phyloP scores from a whole-genome alignment of 2,888 invertebrate species.

The Calliopum simillimum region DNA sequence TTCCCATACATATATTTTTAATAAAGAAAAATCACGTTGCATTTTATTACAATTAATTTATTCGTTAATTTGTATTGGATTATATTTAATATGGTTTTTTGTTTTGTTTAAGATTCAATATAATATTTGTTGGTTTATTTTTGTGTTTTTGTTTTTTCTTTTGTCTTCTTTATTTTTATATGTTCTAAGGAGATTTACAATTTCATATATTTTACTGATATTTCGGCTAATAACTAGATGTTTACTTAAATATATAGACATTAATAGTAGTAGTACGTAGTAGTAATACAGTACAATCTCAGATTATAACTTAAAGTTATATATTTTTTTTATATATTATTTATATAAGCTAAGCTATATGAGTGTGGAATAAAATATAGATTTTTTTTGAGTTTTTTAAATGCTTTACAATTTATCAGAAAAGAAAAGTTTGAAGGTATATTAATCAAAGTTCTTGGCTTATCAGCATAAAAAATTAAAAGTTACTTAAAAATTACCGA shows the following conservation, averaged over 20 bases:
- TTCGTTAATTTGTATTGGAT: conserved; percentile 26
- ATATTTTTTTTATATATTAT: not conserved
- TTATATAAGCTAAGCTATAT: not conserved
- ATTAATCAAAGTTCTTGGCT: not conserved
- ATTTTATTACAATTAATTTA: conserved; percentile 53
- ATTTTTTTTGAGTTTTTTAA: not conserved
- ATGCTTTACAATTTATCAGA: not conserved
- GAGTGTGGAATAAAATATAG: not conserved
- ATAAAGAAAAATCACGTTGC: conserved; percentile 14
- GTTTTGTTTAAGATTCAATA: conserved; percentile 24
- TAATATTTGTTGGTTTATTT: conserved; percentile 37
- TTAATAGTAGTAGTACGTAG: conserved; percentile 9
- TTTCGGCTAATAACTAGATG: conserved; percentile 32
- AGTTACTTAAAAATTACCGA: too few relatives aligned
- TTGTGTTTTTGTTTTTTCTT: conserved; percentile 24
- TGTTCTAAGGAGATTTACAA: conserved; percentile 11
- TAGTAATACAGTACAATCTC: conserved; percentile 21
- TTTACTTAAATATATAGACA: conserved; percentile 21
- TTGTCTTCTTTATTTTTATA: conserved; percentile 32
- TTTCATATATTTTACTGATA: conserved; percentile 31
- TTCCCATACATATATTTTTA: too few relatives aligned
- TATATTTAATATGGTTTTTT: conserved; percentile 44
- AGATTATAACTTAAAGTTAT: not conserved
- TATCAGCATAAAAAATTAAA: too few relatives aligned
- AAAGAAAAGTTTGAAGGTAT: not conserved